Evolutionary conservation across 2,888 invertebrate species (phyloP).

Genomic region (Yponomeuta evonymella): DNA sequence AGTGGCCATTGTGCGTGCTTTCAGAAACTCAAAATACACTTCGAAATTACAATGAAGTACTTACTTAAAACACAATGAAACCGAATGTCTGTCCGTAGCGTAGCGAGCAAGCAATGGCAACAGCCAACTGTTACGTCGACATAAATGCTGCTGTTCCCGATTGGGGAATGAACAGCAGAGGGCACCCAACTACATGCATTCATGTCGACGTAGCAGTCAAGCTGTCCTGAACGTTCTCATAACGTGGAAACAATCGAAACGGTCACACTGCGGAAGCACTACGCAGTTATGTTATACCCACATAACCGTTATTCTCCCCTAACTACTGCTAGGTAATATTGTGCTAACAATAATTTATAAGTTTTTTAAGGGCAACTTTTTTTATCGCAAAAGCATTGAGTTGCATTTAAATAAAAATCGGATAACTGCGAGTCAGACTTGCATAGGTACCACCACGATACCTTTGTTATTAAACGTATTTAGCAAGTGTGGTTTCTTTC

Average conservation of each 20-base stretch:
- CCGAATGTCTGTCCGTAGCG: not conserved
- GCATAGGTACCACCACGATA: too few relatives aligned
- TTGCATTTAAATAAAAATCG: too few relatives aligned
- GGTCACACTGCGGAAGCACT: constrained; percentile 30
- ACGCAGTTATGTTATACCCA: constrained; percentile 26
- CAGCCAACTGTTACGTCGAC: constrained; percentile 30
- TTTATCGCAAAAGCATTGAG: too few relatives aligned
- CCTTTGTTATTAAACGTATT: too few relatives aligned
- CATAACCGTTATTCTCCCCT: not conserved
- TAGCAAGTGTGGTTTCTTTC: too few relatives aligned
- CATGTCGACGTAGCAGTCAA: constrained; percentile 30
- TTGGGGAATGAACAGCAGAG: too few relatives aligned
- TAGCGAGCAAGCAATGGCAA: not conserved
- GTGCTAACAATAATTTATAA: too few relatives aligned
- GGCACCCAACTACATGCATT: too few relatives aligned
- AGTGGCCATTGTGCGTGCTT: constrained; percentile 9
- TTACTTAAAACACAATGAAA: constrained; percentile 8
- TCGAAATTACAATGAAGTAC: not conserved
- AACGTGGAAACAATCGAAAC: constrained; percentile 62
- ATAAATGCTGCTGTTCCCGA: constrained; percentile 48
- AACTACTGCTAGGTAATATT: not conserved
- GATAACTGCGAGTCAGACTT: too few relatives aligned
- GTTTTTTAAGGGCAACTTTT: too few relatives aligned
- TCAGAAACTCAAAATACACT: constrained; percentile 7
- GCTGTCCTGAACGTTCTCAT: constrained; percentile 35